Percentiles rank a stretch among this genome's conserved stretches.
These are phyloP conservation scores for Nymphalis urticae DNA, from an alignment of 2,888 invertebrate species.

Conservation along the genomic window DNA sequence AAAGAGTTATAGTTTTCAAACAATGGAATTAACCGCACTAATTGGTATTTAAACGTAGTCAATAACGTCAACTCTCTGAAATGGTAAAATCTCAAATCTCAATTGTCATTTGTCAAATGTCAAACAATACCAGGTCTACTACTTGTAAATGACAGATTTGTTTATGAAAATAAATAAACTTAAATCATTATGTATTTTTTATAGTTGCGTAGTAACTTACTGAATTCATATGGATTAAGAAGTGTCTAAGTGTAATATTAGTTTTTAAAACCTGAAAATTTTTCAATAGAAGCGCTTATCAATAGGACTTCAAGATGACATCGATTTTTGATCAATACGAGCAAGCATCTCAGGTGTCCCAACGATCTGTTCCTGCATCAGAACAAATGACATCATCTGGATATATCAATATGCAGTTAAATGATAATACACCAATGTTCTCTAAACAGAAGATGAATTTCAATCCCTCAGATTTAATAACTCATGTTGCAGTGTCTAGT, in stretches of 20 bases:
- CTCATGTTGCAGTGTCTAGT: conserved; percentile 90
- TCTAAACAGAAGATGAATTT: conserved; percentile 91
- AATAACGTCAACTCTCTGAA: too few relatives aligned
- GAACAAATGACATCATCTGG: conserved; percentile 78
- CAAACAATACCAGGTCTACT: background rate
- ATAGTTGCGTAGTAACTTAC: background rate
- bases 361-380: conserved; percentile 60
- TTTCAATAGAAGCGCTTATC: background rate
- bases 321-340: conserved; percentile 93
- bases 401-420: conserved; percentile 80
- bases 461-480: conserved; percentile 88
- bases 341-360: conserved; percentile 84
- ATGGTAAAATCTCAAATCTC: too few relatives aligned
- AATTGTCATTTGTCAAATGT: background rate
- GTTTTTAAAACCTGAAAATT: background rate
- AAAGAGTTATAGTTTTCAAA: too few relatives aligned
- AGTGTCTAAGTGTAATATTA: background rate
- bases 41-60: too few relatives aligned
- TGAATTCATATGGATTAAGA: background rate
- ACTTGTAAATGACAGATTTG: background rate
- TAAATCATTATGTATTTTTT: background rate
- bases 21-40: too few relatives aligned
- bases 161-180: background rate
- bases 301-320: conserved; percentile 82
- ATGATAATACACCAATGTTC: conserved; percentile 92